A percentile compares a stretch with the other conserved stretches of the same genome.
These are phyloP conservation scores for Lynx canadensis DNA, from an alignment of 2,113 vertebrate genomes.

Conservation along the genomic window DNA sequence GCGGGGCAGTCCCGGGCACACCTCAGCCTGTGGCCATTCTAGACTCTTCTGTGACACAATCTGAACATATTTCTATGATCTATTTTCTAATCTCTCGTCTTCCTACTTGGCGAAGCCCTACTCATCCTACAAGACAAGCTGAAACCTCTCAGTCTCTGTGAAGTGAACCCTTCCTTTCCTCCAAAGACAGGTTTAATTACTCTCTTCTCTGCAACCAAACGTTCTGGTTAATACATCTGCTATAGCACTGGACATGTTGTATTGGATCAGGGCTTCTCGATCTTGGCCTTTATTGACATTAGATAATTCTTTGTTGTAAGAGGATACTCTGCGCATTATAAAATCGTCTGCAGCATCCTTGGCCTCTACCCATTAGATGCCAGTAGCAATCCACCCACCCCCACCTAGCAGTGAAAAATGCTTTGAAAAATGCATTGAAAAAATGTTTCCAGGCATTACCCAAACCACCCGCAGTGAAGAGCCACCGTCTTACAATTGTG, in stretches of 20 bases:
- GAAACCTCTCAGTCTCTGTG: neutral
- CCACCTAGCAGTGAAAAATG: neutral
- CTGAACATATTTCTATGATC: no score
- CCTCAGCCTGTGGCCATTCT: neutral
- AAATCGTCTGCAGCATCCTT: neutral
- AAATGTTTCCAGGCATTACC: neutral
- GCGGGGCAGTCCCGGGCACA: neutral
- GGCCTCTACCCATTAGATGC: neutral
- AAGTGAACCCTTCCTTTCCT: neutral
- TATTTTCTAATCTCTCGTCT: neutral
- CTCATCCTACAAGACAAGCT: neutral
- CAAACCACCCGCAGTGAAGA: neutral
- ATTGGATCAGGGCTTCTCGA: neutral
- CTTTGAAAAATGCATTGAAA: neutral
- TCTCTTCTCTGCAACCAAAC: neutral
- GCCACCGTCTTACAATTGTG: no score
- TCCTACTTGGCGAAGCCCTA: neutral
- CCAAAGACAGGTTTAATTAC: neutral
- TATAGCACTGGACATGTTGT: neutral
- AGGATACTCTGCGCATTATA: rapidly evolving
- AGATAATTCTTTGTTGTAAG: neutral
- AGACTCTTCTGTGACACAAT: neutral
- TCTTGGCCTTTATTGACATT: neutral
- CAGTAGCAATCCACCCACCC: neutral
- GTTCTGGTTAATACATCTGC: neutral